phyloP scores from a whole-genome alignment of 2,888 invertebrate genomes.

The Capitulum mitella region DNA sequence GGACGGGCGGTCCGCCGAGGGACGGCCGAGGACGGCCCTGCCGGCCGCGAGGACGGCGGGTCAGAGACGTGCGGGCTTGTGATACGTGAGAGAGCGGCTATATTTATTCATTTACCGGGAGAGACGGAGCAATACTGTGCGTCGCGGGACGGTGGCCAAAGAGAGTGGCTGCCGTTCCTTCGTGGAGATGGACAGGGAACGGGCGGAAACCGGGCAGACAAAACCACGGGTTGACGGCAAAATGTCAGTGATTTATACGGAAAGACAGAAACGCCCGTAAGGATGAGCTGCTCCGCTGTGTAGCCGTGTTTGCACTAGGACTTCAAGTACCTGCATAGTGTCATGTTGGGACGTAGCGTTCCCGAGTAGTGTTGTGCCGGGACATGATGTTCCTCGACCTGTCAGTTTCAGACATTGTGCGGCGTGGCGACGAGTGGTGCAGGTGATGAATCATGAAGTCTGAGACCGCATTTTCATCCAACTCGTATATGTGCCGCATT shows the following conservation, averaged over 20 bases:
- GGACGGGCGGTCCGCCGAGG: too few relatives aligned
- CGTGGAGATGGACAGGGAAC: too few relatives aligned
- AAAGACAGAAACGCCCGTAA: background rate
- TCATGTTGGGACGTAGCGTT: background rate
- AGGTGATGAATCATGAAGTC: background rate
- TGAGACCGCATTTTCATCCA: background rate
- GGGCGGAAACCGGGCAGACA: too few relatives aligned
- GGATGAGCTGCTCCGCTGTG: background rate
- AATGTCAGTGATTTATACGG: background rate
- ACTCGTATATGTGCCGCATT: background rate
- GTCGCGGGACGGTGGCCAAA: too few relatives aligned
- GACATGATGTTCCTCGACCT: background rate
- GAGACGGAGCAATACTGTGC: background rate
- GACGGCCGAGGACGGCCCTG: too few relatives aligned
- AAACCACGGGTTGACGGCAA: too few relatives aligned
- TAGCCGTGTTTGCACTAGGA: conserved; percentile 1
- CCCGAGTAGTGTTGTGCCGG: background rate
- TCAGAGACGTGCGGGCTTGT: background rate
- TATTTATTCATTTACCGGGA: background rate
- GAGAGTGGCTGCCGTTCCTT: too few relatives aligned
- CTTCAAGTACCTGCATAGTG: conserved; percentile 18
- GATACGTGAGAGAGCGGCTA: background rate
- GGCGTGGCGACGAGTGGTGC: background rate
- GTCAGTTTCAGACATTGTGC: background rate
- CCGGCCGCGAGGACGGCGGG: too few relatives aligned